Base-by-base conservation (phyloP, 2,113 vertebrate species). In the Haemorhous mexicanus region DNA sequence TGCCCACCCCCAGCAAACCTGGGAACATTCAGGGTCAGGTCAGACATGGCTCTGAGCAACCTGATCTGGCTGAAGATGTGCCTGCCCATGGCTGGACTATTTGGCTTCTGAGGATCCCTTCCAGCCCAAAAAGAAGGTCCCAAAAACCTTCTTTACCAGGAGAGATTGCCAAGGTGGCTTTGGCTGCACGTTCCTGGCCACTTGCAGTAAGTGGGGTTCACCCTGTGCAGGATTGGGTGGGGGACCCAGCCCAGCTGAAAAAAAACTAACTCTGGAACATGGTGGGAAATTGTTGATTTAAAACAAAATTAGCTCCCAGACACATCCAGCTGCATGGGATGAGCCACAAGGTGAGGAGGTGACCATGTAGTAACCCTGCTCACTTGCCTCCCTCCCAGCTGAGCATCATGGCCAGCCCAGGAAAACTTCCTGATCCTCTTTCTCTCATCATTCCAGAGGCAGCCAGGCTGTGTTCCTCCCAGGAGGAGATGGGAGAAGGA, bases 341-440 rank as follows among this genome's bases (percentile, higher is more conserved):
- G 3, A 43, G 37, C 24, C 50, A 17, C 16, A 17, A 50, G 11
- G 12, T 30, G 44, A 7, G 3, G 50, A 43, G 67, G 12, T 27
- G 64, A 23, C 20, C 55, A 8, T 0, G 0, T 0, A 35, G 24
- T 21, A 9, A 5, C 9, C 47, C 32, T 1, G 0, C 13, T 50
- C 5, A 0, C 11, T 62, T 20, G 16, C 39, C 55, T 59, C n/a
- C 37, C 37, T 39, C 33, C n/a, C 2, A 6, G 13, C 26, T 2
- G 2, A 35, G 37, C 2, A 1, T 5, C 52, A 18, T 23, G 30
- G 22, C 33, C 11, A 23, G 44, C 47, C 53, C 39, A 18, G 52
- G 19, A 49, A 41, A 81, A 56, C 30, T 16, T 39, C 63, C 30
- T 1, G 0, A 50, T 10, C n/a, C 10, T 19, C 78, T 30, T 79